Evolutionary conservation across 1,140 invertebrate species (phyloP).

Genomic region (Drosophila paulistorum): DNA sequence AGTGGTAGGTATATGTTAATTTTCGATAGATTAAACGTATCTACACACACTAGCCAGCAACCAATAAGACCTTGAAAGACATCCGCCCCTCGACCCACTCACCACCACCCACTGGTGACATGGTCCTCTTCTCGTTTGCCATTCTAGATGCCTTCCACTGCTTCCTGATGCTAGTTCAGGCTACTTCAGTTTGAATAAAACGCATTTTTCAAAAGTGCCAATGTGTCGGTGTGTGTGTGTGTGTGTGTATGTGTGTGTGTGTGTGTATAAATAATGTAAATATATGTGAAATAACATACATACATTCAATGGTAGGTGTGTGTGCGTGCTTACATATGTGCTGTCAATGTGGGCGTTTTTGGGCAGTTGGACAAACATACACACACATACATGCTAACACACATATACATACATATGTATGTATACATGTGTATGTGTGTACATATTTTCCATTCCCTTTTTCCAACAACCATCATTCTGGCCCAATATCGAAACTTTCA

Average conservation of each 20-base stretch:
- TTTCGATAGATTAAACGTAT: slow-evolving; percentile 52
- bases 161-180: slow-evolving; percentile 40
- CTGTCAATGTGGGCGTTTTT: slow-evolving; percentile 66
- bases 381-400: neutral
- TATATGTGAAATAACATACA: slow-evolving; percentile 29
- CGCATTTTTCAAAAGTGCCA: slow-evolving; percentile 72
- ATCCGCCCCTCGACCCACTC: neutral
- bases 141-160: neutral
- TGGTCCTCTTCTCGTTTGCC: neutral
- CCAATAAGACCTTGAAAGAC: slow-evolving; percentile 41
- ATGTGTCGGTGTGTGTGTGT: slow-evolving; percentile 35
- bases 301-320: slow-evolving; percentile 13
- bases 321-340: slow-evolving; percentile 43
- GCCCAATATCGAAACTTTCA: slow-evolving; percentile 77
- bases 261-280: slow-evolving; percentile 71
- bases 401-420: neutral
- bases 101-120: neutral
- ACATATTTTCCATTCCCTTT: neutral
- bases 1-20: slow-evolving; percentile 51
- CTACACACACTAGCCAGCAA: slow-evolving; percentile 32
- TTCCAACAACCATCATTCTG: slow-evolving; percentile 19
- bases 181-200: slow-evolving; percentile 67
- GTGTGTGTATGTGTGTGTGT: slow-evolving; percentile 36
- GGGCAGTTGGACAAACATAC: slow-evolving; percentile 58
- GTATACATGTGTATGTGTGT: neutral